Base-by-base conservation (phyloP, 2,113 vertebrate genomes). In the Cettia cetti region DNA sequence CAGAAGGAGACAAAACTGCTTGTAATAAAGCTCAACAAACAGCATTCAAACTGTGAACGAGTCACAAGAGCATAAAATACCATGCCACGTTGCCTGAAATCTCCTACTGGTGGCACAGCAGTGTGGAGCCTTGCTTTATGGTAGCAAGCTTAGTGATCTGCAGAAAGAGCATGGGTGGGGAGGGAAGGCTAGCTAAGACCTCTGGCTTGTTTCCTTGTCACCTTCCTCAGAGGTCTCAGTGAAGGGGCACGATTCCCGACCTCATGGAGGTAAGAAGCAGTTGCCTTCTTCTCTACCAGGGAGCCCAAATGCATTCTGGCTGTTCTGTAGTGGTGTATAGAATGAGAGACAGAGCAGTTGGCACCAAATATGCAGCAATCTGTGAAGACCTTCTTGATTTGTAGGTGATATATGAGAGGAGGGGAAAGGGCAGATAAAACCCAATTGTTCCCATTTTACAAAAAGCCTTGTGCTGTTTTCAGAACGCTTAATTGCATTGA, bases 1-100 rank as follows among this genome's bases (percentile, higher is more conserved):
- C 95, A 98, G 96, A 96, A 98, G 91, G 96, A 97, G 94, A 97
- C 89, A 97, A 97, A 97, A 96, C 91, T 91, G 94, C 92, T 82
- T 89, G 81, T 95, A 97, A 96, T 96, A 96, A 96, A 98, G 95
- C 93, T 92, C 92, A 92, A 95, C 92, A 96, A 97, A 95, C 60
- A 90, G 69, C 60, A 26, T 65, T 89, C 89, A 89, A 95, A 96
- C 79, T 16, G 13, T 15, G 26, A 86, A 31, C 0, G 0, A 68
- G 72, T 42, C 26, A 14, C 50, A 31, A 27, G 26, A 64, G 63
- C 47, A 35, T 18, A 24, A 4, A 10, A 82, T 85, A 84, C 40
- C 11, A 3, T 20, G 28, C 60, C 27, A 37, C 56, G 93, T 90
- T 50, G 78, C 79, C 74, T 74, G 74, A 82, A 90, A 90, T 90